Evolutionary conservation across 2,797 vertebrate genomes (phyloP).

Genomic region (Rhabdomys pumilio): DNA sequence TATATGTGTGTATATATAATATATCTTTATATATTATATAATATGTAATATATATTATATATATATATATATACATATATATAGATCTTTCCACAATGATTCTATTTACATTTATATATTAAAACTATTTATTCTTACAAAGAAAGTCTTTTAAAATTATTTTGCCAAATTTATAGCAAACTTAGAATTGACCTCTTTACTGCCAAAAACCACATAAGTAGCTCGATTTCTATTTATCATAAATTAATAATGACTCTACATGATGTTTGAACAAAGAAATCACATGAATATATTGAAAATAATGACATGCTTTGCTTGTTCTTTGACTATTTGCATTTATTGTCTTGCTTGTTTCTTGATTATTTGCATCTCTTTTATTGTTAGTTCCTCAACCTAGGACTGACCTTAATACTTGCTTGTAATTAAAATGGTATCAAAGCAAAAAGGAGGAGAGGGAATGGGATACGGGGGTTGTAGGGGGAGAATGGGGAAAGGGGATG

Average conservation of each 20-base stretch:
- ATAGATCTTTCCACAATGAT: not conserved
- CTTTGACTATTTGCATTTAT: no score
- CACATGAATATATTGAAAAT: not conserved
- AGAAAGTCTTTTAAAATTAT: not conserved
- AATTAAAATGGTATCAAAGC: no score
- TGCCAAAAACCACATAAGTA: not conserved
- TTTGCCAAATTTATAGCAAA: not conserved
- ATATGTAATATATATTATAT: not conserved
- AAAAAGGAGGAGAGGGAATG: no score
- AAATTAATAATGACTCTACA: not conserved
- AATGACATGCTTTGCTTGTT: not conserved
- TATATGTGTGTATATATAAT: not conserved
- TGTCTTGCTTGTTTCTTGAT: no score
- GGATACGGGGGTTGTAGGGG: no score
- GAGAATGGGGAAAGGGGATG: no score
- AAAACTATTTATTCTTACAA: not conserved
- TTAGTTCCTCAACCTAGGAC: no score
- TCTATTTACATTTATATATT: not conserved
- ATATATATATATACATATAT: not conserved
- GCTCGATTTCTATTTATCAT: not conserved
- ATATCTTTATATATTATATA: not conserved
- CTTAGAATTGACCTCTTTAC: not conserved
- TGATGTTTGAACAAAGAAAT: not conserved
- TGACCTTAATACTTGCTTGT: no score
- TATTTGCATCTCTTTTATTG: no score